A percentile compares a stretch with the other conserved stretches of the same genome.
Evolutionary conservation across 2,888 invertebrate species (phyloP).

Genomic region (Stomorhina lunata): DNA sequence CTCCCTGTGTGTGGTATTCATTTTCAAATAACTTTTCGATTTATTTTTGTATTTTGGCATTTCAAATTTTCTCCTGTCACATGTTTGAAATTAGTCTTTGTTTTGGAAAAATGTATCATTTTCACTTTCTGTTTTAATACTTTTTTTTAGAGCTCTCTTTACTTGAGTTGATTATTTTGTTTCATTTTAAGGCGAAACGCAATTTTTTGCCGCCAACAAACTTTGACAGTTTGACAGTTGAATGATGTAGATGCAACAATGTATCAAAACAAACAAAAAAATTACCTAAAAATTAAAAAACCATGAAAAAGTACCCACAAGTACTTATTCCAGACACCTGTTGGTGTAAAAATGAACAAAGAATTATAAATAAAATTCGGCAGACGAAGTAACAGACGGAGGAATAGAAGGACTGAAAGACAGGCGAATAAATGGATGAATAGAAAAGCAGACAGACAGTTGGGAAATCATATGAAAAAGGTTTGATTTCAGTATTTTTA

Average conservation of each 20-base stretch:
- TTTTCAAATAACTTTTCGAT: not conserved
- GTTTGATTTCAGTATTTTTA: no score
- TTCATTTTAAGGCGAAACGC: slow-evolving; percentile 1
- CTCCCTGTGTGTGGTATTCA: no score
- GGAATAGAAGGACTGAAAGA: no score
- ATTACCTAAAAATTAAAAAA: not conserved
- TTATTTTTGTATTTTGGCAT: not conserved
- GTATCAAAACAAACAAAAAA: not conserved
- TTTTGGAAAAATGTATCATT: slow-evolving; percentile 36
- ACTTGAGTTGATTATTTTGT: slow-evolving; percentile 18
- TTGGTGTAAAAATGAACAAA: not conserved
- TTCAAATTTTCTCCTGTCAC: not conserved
- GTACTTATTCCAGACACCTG: slow-evolving; percentile 28
- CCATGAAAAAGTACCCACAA: not conserved
- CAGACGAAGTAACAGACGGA: not conserved
- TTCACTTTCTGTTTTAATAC: slow-evolving; percentile 30
- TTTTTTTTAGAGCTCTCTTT: not conserved
- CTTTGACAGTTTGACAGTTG: slow-evolving; percentile 59
- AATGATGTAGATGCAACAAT: slow-evolving; percentile 29
- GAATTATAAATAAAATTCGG: not conserved
- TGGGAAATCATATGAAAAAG: not conserved
- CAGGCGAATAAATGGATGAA: no score
- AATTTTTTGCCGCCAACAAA: slow-evolving; percentile 19
- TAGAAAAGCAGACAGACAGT: no score
- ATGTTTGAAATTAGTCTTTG: no score